Evolutionary conservation across 1,140 invertebrate genomes (phyloP).

Genomic region (Sycophaga agraensis): DNA sequence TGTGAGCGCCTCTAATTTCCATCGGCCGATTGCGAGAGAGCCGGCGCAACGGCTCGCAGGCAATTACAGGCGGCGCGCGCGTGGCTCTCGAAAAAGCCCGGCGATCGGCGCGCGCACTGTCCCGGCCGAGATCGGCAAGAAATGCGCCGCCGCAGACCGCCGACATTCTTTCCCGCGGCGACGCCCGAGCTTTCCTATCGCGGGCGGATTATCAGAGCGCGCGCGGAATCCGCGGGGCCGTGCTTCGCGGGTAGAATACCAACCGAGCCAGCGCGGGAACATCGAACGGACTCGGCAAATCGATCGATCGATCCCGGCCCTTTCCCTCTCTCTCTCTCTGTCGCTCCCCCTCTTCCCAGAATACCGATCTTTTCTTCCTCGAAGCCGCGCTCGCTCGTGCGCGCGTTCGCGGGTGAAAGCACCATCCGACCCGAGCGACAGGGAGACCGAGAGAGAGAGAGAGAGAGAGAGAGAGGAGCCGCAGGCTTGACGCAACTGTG

Average conservation of each 20-base stretch:
- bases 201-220: constrained; percentile 1
- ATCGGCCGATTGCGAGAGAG: no score
- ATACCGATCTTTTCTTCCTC: constrained; percentile 7
- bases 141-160: no score
- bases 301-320: neutral
- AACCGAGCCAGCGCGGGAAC: constrained; percentile 21
- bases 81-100: neutral
- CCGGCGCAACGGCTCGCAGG: no score
- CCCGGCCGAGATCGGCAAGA: neutral
- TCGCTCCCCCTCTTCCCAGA: neutral
- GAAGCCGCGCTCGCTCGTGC: constrained; percentile 16
- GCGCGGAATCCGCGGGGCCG: neutral
- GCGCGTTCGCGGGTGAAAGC: constrained; percentile 36
- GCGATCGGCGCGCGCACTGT: neutral
- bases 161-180: no score
- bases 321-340: neutral
- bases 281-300: neutral
- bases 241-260: neutral
- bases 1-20: no score
- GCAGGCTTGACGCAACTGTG: constrained; percentile 45
- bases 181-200: no score
- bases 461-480: constrained; percentile 12
- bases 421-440: neutral
- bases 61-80: no score
- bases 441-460: constrained; percentile 19